Evolutionary conservation across 1,140 invertebrate genomes (phyloP).

Genomic region (Neodiprion pinetum): DNA sequence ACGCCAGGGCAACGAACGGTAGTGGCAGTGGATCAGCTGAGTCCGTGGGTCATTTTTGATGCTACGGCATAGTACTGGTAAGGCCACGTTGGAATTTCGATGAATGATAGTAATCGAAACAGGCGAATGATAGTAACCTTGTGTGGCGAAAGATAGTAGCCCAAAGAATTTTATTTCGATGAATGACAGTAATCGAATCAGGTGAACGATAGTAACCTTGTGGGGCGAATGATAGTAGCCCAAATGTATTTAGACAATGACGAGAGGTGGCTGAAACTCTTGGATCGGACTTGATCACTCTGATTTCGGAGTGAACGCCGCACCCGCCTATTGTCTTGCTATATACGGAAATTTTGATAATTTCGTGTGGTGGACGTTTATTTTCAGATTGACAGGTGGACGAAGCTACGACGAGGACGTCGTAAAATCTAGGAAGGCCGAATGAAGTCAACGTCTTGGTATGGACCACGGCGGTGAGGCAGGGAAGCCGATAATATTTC

Average conservation of each 20-base stretch:
- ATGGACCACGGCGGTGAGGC: no score
- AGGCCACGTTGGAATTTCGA: conserved; percentile 3
- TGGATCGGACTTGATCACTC: conserved; percentile 13
- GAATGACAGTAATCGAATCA: conserved; percentile 12
- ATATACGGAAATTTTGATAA: not conserved
- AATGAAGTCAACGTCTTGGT: conserved; percentile 18
- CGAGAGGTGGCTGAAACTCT: conserved; percentile 12
- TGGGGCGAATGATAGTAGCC: conserved; percentile 9
- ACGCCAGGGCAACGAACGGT: conserved; percentile 16
- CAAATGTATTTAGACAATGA: conserved; percentile 1
- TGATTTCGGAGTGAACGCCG: conserved; percentile 2
- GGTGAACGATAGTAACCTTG: conserved; percentile 19
- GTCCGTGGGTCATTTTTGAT: conserved; percentile 19
- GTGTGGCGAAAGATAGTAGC: not conserved
- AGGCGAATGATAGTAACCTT: not conserved
- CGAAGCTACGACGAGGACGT: conserved; percentile 13
- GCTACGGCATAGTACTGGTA: conserved; percentile 6
- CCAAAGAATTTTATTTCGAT: not conserved
- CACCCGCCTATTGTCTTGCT: not conserved
- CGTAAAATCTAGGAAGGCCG: conserved; percentile 19
- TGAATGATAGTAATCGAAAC: not conserved
- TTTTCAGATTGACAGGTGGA: conserved; percentile 9
- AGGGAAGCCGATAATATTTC: no score
- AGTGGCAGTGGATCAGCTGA: conserved; percentile 20
- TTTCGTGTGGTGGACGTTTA: not conserved